A percentile compares a stretch with the other conserved stretches of the same genome.
Evolutionary conservation across 1,140 invertebrate genomes (phyloP).

Genomic region (Gonioctena quinquepunctata): DNA sequence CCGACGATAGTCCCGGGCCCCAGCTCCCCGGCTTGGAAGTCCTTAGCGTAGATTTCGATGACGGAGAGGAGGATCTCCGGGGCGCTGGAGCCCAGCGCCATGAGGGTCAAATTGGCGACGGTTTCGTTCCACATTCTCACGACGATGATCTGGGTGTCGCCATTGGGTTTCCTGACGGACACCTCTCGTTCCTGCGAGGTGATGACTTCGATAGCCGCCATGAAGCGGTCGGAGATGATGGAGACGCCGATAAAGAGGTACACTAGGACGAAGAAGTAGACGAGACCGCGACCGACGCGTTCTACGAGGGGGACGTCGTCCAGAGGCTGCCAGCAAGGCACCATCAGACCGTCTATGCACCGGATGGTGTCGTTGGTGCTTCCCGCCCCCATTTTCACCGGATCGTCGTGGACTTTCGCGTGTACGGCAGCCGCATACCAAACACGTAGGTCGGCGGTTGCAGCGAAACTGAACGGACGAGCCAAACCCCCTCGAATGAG

Average conservation of each 20-base stretch:
- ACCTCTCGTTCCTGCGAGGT: slow-evolving; percentile 95
- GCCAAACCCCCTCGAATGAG: slow-evolving; percentile 20
- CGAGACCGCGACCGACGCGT: slow-evolving; percentile 76
- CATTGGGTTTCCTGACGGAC: slow-evolving; percentile 81
- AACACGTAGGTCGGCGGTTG: neutral
- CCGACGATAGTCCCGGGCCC: slow-evolving; percentile 98
- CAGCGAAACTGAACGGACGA: slow-evolving; percentile 8
- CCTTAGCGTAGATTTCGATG: slow-evolving; percentile 92
- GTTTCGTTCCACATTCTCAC: slow-evolving; percentile 96
- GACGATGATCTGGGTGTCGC: slow-evolving; percentile 84
- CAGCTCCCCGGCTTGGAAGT: slow-evolving; percentile 93
- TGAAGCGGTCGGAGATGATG: slow-evolving; percentile 97
- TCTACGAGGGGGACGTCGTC: slow-evolving; percentile 71
- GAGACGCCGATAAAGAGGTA: slow-evolving; percentile 99
- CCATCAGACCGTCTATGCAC: slow-evolving; percentile 78
- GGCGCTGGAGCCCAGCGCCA: slow-evolving; percentile 98
- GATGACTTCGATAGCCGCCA: slow-evolving; percentile 99
- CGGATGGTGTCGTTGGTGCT: slow-evolving; percentile 49
- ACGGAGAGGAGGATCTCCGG: slow-evolving; percentile 97
- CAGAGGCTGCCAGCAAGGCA: slow-evolving; percentile 83
- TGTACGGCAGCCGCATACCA: slow-evolving; percentile 13
- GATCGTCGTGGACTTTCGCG: slow-evolving; percentile 29
- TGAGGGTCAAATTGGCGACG: slow-evolving; percentile 96
- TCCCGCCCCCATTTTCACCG: slow-evolving; percentile 53
- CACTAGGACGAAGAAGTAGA: slow-evolving; percentile 87